Evolutionary conservation across 2,113 vertebrate genomes (phyloP), one percentile per base, ranked within the genome.

Genomic region (Prinia subflava): DNA sequence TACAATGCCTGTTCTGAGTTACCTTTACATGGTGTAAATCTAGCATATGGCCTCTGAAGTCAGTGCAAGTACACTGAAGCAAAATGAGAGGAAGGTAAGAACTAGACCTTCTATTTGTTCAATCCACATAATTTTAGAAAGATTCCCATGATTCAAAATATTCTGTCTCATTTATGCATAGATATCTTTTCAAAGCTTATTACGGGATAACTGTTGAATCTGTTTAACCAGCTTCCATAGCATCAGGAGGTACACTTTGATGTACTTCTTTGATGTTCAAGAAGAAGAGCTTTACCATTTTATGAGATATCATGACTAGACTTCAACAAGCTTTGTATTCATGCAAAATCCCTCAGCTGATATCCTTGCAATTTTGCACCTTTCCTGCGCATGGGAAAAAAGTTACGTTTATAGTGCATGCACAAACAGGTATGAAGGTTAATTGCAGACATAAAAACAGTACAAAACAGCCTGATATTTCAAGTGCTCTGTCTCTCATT

Each of bases 161-260:
- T 78, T 83, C 85, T 88, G 47, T 19, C 55, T 91, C 71, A 67
- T 94, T 92, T 88, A 93, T 92, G 47, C 83, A 89, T 25, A 89
- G 44, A 64, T 71, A 64, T 77, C 56, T 94, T 83, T 86, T 83
- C 79, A 88, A 96, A 92, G 85, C 82, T 94, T 68, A 86, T 96
- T 96, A 83, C 35, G 52, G 56, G 68, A 68, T 94, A 95, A 83
- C 85, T 93, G 39, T 96, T 93, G 90, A 95, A 92, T 93, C 75
- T 86, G 23, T 96, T 96, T 91, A 94, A 93, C 71, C 76, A 90
- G 71, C 56, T 90, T 86, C 85, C 69, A 68, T 15, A 76, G 52
- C 73, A 78, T 74, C 74, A 55, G 71, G 76, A 94, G 59, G 75
- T 60, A 74, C 28, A 60, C 56, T 95, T 94, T 96, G 90, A 97